Percentiles rank a stretch among this genome's conserved stretches.
Evolutionary conservation across 2,113 vertebrate genomes (phyloP).

Genomic region (Pungitius pungitius): DNA sequence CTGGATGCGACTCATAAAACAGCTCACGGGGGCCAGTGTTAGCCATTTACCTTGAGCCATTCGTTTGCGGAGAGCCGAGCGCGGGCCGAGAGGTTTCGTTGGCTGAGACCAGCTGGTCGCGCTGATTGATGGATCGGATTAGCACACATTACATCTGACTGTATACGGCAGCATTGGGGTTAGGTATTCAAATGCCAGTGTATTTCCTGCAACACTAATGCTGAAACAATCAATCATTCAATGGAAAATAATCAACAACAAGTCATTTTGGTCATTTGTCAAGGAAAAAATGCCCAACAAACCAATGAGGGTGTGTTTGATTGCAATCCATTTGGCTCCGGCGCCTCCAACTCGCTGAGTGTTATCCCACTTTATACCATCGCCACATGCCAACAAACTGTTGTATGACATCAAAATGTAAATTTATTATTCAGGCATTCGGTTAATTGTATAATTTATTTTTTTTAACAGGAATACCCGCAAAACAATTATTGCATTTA

Average conservation of each 20-base stretch:
- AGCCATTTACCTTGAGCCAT: conserved; percentile 55
- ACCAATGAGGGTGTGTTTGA: neutral
- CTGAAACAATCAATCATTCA: conserved; percentile 34
- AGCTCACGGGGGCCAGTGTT: conserved; percentile 32
- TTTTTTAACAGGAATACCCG: no score
- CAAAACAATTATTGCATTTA: neutral
- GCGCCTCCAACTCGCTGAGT: neutral
- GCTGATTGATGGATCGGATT: conserved; percentile 48
- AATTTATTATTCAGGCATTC: neutral
- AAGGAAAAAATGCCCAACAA: conserved; percentile 25
- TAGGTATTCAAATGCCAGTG: conserved; percentile 14
- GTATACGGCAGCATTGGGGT: conserved; percentile 13
- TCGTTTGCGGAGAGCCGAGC: conserved; percentile 58
- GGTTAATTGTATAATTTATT: neutral
- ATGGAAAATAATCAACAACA: conserved; percentile 13
- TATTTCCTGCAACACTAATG: conserved; percentile 22
- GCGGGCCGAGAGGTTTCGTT: conserved; percentile 54
- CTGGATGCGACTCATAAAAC: conserved; percentile 55
- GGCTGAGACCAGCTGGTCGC: conserved; percentile 35
- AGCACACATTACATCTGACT: conserved; percentile 27
- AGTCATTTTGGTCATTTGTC: conserved; percentile 14
- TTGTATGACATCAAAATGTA: conserved; percentile 1
- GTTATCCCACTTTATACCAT: conserved; percentile 12
- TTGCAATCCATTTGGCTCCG: conserved; percentile 12
- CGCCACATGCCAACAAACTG: conserved; percentile 11